Evolutionary conservation across 2,797 vertebrate species (phyloP).

Genomic region (Cryptoblepharus egeriae): DNA sequence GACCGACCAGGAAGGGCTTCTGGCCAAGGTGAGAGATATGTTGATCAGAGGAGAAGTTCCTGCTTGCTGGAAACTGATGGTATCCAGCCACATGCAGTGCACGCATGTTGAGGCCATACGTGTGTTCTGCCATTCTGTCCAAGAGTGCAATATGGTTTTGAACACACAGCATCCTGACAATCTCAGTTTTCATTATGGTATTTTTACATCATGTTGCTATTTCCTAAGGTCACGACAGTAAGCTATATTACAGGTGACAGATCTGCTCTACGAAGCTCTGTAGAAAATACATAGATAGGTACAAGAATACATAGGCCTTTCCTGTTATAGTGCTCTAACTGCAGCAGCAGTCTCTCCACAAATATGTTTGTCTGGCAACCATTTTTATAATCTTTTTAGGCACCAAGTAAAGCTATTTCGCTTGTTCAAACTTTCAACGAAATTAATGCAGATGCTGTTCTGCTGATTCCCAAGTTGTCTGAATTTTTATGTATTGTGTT

Average conservation of each 20-base stretch:
- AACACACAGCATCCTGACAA: neutral
- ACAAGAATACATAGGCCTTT: neutral
- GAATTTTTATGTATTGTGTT: neutral
- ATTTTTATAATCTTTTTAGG: no score
- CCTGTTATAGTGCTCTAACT: neutral
- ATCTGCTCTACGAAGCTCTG: no score
- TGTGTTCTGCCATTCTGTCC: neutral
- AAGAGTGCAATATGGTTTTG: neutral
- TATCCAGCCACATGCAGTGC: no score
- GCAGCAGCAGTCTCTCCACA: neutral
- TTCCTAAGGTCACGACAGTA: no score
- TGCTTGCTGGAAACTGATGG: neutral
- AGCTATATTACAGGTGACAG: neutral
- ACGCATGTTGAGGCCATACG: no score
- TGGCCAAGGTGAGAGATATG: conserved; percentile 82
- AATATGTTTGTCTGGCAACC: neutral
- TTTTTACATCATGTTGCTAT: neutral
- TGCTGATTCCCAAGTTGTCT: neutral
- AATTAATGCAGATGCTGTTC: neutral
- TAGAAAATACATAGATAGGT: no score
- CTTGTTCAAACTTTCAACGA: neutral
- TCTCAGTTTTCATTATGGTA: neutral
- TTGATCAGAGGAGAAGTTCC: no score
- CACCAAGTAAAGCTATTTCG: neutral
- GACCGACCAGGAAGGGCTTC: conserved; percentile 83